Evolutionary conservation across 2,888 invertebrate genomes (phyloP), one percentile per base, ranked within the genome.

Genomic region (Chloromyia formosa): DNA sequence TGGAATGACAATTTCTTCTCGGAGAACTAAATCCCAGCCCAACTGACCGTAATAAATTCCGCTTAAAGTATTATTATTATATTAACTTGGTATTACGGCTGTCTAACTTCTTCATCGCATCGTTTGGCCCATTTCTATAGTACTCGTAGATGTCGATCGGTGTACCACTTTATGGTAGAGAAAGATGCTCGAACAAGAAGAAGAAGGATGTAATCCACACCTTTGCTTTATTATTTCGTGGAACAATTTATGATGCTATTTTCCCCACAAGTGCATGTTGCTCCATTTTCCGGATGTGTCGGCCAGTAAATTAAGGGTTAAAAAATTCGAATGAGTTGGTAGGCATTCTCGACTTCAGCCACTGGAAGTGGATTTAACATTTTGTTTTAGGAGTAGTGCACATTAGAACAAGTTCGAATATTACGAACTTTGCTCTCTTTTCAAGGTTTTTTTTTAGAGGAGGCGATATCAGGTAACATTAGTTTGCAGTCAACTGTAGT

Each of bases 201-300:
- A n/a, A 49, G 49, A 49, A n/a, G n/a, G n/a, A n/a, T 49, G 49
- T 49, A 7, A 49, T 49, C 49, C 49, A 49, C 16, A 49, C 49
- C 49, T 49, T n/a, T n/a, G n/a, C n/a, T n/a, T 49, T 49, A 49
- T 5, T 49, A 49, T 49, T 10, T 49, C 12, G 49, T 49, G 3
- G 49, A n/a, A 49, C 12, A 49, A 7, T 49, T 49, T 49, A 49
- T 49, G 49, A 49, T n/a, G 49, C 16, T 12, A 49, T 49, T 49
- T 7, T 49, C 12, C 10, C 49, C 3, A 12, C 49, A 49, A 49
- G 49, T 49, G 10, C 49, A n/a, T 3, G 49, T n/a, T 7, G 49
- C 16, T 49, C 16, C 49, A n/a, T 49, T 49, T n/a, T 49, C 3
- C 12, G 16, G 10, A 49, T n/a, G 10, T 49, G 1, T 1, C 12